Conservation (phyloP, 2,113 vertebrate species). For the Fregata magnificens region DNA sequence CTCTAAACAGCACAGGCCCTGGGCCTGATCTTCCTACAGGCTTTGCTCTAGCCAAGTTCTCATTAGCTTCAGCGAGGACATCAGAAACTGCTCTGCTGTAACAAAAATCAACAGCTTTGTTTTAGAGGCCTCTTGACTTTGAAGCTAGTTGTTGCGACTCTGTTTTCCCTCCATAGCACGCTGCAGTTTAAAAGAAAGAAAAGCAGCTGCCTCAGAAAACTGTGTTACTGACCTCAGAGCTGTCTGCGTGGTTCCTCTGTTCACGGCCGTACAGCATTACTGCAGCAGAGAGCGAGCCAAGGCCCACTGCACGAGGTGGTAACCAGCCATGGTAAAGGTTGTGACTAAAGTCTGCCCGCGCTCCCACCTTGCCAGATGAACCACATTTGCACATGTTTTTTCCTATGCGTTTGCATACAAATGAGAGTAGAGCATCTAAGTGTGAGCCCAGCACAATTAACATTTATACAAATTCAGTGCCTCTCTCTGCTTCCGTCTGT, state of each 20-base stretch:
- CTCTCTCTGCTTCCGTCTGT: neutral
- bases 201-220: neutral
- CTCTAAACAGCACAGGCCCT: neutral
- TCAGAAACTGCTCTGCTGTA: neutral
- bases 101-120: neutral
- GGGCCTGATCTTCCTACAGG: neutral
- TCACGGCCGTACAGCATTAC: accelerated
- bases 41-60: neutral
- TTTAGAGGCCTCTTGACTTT: neutral
- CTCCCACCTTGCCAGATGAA: neutral
- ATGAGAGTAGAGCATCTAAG: neutral
- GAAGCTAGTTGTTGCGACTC: neutral
- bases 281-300: neutral
- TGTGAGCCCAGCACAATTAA: neutral
- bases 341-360: accelerated
- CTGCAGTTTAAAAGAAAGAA: neutral
- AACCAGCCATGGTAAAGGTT: accelerated
- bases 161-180: neutral
- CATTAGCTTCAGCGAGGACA: neutral
- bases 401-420: neutral
- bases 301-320: accelerated
- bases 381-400: neutral
- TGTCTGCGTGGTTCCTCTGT: accelerated
- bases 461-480: neutral
- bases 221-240: accelerated